Percentiles rank a stretch among this genome's conserved stretches.
These are phyloP conservation scores for Sinosuthora webbiana DNA, from an alignment of 2,113 vertebrate species.

Conservation along the genomic window DNA sequence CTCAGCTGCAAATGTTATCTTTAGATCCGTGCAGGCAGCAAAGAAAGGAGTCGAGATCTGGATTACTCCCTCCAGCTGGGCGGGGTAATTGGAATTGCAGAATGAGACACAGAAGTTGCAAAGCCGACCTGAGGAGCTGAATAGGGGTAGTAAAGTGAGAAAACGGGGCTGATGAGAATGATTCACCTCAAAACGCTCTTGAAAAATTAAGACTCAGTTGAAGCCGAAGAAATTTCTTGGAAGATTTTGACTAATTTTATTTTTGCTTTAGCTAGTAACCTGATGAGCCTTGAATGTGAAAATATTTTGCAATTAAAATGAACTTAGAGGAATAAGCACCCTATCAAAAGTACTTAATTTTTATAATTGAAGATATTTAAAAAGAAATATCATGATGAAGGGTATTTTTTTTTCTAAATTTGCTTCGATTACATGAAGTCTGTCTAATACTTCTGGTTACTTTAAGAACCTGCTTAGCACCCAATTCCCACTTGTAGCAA, in stretches of 20 bases:
- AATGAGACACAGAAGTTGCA: neutral
- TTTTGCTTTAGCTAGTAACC: neutral
- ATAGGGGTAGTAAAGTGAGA: neutral
- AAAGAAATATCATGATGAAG: neutral
- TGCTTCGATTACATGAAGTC: neutral
- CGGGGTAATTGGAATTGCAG: neutral
- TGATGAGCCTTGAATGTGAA: neutral
- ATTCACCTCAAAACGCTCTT: neutral
- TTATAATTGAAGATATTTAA: neutral
- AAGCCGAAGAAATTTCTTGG: neutral
- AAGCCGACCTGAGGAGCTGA: neutral
- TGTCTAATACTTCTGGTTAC: slow-evolving; percentile 33
- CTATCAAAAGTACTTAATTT: neutral
- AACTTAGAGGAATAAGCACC: neutral
- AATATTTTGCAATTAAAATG: neutral
- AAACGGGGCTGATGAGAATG: neutral
- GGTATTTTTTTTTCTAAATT: neutral
- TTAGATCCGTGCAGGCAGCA: neutral
- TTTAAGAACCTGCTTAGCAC: slow-evolving; percentile 67
- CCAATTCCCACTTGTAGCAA: slow-evolving; percentile 69
- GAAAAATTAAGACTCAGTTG: neutral
- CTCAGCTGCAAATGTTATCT: neutral
- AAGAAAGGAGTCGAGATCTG: neutral
- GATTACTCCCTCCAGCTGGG: neutral
- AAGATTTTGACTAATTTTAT: neutral